Conservation (phyloP, 2,888 invertebrate genomes). For the Andricus quercusramuli region DNA sequence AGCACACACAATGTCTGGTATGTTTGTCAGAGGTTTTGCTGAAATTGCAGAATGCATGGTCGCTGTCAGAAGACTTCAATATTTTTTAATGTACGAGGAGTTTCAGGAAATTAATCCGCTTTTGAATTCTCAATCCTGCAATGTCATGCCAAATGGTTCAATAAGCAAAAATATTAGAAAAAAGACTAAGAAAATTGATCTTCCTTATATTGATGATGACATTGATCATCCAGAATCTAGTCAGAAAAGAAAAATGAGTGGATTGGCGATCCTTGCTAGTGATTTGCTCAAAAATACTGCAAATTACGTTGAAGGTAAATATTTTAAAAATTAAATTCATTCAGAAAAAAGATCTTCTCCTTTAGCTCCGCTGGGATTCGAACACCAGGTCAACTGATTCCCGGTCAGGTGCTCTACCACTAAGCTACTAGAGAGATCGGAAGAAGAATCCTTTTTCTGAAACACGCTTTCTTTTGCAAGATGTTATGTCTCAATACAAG, state of each 20-base stretch:
- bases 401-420: too few relatives aligned
- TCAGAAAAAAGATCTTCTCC: too few relatives aligned
- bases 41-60: conserved; percentile 81
- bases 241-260: conserved; percentile 51
- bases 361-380: too few relatives aligned
- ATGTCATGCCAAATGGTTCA: conserved; percentile 61
- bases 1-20: conserved; percentile 81
- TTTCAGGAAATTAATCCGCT: conserved; percentile 57
- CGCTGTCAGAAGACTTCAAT: conserved; percentile 79
- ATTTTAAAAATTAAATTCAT: too few relatives aligned
- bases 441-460: too few relatives aligned
- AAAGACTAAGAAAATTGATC: conserved; percentile 60
- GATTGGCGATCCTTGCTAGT: conserved; percentile 42
- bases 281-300: conserved; percentile 45
- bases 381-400: too few relatives aligned
- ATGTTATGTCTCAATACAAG: too few relatives aligned
- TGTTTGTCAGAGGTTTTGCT: conserved; percentile 81
- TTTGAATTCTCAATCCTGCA: conserved; percentile 64
- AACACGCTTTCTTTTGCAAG: too few relatives aligned
- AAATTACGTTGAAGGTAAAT: conserved; percentile 44
- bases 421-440: too few relatives aligned
- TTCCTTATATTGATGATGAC: conserved; percentile 71
- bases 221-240: conserved; percentile 18
- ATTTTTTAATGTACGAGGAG: conserved; percentile 78
- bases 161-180: conserved; percentile 56